Evolutionary conservation across 2,888 invertebrate species (phyloP).

Genomic region (Drosophila cyrtoloma): DNA sequence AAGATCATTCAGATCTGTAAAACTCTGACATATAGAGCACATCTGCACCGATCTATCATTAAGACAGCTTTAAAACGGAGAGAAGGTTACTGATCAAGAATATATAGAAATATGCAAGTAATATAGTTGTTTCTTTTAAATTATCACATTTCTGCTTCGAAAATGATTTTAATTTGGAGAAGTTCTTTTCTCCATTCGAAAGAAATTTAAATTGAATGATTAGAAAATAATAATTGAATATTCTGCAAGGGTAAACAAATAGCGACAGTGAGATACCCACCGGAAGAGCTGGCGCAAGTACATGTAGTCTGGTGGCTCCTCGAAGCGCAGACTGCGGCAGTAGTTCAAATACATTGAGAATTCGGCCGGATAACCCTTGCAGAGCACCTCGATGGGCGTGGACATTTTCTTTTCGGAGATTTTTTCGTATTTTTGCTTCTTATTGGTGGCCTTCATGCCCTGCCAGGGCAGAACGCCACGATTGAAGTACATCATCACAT

Average conservation of each 20-base stretch:
- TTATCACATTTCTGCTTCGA: background rate
- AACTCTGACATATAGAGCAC: too few species aligned
- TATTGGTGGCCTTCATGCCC: conserved; percentile 98
- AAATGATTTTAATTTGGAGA: background rate
- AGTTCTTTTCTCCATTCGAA: background rate
- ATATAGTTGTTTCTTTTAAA: background rate
- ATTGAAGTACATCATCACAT: conserved; percentile 99
- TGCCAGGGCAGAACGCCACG: conserved; percentile 98
- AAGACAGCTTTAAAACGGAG: too few species aligned
- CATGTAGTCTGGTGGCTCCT: conserved; percentile 99
- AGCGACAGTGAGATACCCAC: conserved; percentile 55
- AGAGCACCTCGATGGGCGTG: conserved; percentile 98
- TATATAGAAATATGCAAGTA: background rate
- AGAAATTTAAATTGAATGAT: background rate
- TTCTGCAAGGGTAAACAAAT: background rate
- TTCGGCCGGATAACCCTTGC: conserved; percentile 99
- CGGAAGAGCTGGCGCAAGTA: conserved; percentile 95
- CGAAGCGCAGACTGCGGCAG: conserved; percentile 98
- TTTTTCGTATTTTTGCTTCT: conserved; percentile 99
- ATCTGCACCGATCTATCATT: background rate
- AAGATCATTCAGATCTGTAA: too few species aligned
- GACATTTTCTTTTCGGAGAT: conserved; percentile 99
- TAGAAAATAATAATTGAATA: background rate
- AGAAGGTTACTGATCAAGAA: background rate
- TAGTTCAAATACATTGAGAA: conserved; percentile 99